phyloP scores from a whole-genome alignment of 2,113 vertebrate genomes.

The Percina caprodes region DNA sequence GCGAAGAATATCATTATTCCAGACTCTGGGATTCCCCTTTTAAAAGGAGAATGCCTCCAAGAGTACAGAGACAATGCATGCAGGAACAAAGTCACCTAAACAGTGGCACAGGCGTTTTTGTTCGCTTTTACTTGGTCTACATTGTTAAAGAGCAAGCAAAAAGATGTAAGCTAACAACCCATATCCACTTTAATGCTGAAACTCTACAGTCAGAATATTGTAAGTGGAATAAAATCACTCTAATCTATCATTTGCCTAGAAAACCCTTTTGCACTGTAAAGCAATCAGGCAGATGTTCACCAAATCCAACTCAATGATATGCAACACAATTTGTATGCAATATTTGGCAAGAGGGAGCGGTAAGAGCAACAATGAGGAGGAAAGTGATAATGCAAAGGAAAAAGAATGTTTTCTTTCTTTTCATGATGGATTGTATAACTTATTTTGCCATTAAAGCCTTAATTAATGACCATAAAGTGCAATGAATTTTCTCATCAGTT shows the following conservation, averaged over 20 bases:
- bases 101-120: neutral
- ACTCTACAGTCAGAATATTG: neutral
- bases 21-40: neutral
- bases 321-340: neutral
- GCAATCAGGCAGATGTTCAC: neutral
- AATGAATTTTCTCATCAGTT: neutral
- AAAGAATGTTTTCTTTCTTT: too few species aligned
- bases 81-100: neutral
- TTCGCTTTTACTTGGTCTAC: neutral
- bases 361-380: too few species aligned
- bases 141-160: neutral
- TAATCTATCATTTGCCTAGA: neutral
- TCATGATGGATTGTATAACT: too few species aligned
- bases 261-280: neutral
- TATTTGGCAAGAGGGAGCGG: too few species aligned
- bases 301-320: neutral
- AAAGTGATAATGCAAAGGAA: too few species aligned
- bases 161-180: neutral
- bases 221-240: neutral
- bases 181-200: neutral
- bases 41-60: neutral
- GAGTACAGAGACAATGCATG: neutral
- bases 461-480: neutral
- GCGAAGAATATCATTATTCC: neutral
- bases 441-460: too few species aligned